Base-by-base conservation (phyloP, 35 echinoderm and acorn worm genomes). In the Ptychodera flava region DNA sequence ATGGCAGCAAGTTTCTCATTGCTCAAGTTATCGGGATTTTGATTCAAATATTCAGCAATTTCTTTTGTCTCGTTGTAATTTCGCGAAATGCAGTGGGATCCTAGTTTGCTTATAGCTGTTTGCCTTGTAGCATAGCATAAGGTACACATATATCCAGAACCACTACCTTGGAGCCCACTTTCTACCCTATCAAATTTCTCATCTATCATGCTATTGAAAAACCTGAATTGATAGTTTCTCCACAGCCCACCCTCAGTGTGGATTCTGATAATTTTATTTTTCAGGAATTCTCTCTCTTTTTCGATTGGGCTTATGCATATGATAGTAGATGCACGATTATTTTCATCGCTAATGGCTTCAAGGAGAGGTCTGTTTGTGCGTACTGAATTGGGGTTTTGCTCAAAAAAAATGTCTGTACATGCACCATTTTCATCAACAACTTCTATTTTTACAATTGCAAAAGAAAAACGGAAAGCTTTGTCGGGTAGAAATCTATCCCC, bases 121-220 rank as follows among this genome's bases (percentile, higher is more conserved):
- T 90, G 77, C 29, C 75, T 35, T 0, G 82, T 77, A 28, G 81
- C 31, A 0, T 87, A 33, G 89, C 85, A 91, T 0, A 87, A 31
- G 28, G 90, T 91, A 35, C 79, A 91, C 1, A 91, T 0, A 33
- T 79, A 91, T 0, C 76, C 45, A 0, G 89, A 91, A 33, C 89
- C 89, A 81, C 89, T 91, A 0, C 84, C 89, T 80, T 86, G 85
- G 0, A 86, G 84, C 28, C 89, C 85, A 2, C 79, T 81, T 0
- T 87, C 79, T 15, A 81, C 85, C 30, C 84, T 0, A 53, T 86
- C 84, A 35, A 91, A 79, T 36, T 91, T 91, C 35, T 91, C 89
- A 81, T 91, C 89, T 12, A 91, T 91, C 89, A 91, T 91, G 16
- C 35, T 34, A 35, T 86, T 80, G 36, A 77, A 91, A 28, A 91